Evolutionary conservation across 2,888 invertebrate genomes (phyloP).

Genomic region (Stenchaetothrips biformis): DNA sequence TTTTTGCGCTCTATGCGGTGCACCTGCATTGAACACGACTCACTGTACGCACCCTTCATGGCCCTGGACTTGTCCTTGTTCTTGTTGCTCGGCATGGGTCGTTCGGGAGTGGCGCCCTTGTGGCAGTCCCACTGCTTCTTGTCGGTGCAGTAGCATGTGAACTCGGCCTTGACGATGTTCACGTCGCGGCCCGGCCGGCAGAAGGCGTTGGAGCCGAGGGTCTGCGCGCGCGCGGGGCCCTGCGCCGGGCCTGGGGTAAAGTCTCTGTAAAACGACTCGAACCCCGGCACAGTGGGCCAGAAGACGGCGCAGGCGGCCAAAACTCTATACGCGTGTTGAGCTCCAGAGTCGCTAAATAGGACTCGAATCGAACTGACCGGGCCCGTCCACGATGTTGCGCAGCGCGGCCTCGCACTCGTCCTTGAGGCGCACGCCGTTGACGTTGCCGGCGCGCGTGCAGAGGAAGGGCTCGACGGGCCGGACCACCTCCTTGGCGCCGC

Average conservation of each 20-base stretch:
- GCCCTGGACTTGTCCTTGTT: neutral
- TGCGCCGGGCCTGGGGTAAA: neutral
- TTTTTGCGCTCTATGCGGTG: too few species aligned
- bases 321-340: too few species aligned
- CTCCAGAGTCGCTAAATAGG: too few species aligned
- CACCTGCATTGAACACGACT: too few species aligned
- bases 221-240: neutral
- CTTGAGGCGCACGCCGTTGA: slow-evolving; percentile 8
- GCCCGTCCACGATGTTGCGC: slow-evolving; percentile 14
- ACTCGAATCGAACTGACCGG: too few species aligned
- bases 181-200: slow-evolving; percentile 4
- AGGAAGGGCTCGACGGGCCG: slow-evolving; percentile 16
- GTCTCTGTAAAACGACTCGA: too few species aligned
- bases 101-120: slow-evolving; percentile 7
- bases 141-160: slow-evolving; percentile 19
- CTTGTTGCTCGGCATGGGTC: neutral
- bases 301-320: too few species aligned
- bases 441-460: slow-evolving; percentile 7
- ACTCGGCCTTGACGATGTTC: slow-evolving; percentile 6
- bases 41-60: neutral
- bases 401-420: slow-evolving; percentile 17
- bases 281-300: too few species aligned
- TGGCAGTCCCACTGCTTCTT: slow-evolving; percentile 4
- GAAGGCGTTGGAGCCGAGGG: neutral
- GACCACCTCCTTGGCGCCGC: slow-evolving; percentile 16